These are phyloP conservation scores for Elmis aenea DNA, from an alignment of 2,888 invertebrate species.

Conservation along the genomic window DNA sequence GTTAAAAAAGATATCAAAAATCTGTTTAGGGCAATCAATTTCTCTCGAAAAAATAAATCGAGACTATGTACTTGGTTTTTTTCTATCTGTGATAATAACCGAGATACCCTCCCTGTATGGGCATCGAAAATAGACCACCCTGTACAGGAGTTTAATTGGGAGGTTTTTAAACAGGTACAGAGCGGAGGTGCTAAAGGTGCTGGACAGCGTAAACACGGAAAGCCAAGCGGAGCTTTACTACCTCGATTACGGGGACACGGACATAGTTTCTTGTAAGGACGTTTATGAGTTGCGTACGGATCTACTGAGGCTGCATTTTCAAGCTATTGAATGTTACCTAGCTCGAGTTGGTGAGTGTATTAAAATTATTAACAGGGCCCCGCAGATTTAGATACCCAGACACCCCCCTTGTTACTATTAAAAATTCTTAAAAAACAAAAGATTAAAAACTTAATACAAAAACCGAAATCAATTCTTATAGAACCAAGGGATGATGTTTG, in stretches of 20 bases:
- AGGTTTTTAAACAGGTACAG: no score
- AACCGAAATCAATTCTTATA: constrained; percentile 20
- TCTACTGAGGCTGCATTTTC: constrained; percentile 65
- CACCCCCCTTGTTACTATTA: no score
- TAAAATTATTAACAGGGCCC: background rate
- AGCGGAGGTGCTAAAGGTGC: constrained; percentile 62
- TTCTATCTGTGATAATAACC: no score
- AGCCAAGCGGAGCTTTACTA: constrained; percentile 68
- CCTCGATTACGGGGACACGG: constrained; percentile 84
- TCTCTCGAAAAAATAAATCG: no score
- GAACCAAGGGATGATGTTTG: constrained; percentile 52
- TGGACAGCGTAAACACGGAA: constrained; percentile 57
- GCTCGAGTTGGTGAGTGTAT: constrained; percentile 60
- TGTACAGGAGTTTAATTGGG: no score
- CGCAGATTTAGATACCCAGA: no score
- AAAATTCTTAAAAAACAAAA: no score
- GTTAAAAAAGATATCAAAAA: no score
- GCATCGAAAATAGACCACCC: no score
- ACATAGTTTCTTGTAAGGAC: constrained; percentile 60
- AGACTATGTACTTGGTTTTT: no score
- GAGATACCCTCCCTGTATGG: no score
- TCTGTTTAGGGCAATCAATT: no score
- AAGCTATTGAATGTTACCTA: constrained; percentile 85
- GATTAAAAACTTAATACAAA: background rate
- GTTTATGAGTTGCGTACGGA: constrained; percentile 72